Evolutionary conservation across 2,113 vertebrate species (phyloP).

Genomic region (Candoia aspera): DNA sequence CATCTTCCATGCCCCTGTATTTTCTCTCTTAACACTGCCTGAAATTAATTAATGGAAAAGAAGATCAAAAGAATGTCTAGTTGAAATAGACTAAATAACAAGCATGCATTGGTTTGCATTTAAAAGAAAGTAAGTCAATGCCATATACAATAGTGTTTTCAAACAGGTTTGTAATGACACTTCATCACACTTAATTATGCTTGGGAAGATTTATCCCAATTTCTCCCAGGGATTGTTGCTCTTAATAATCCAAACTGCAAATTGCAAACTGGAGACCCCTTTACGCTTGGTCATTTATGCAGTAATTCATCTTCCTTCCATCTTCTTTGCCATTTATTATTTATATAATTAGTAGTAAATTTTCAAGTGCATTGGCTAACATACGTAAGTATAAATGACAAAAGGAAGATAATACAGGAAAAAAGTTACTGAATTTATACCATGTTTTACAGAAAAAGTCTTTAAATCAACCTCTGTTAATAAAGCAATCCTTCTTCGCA

Average conservation of each 20-base stretch:
- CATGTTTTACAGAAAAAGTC: neutral
- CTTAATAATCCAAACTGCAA: conserved; percentile 7
- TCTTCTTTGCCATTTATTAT: neutral
- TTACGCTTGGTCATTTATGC: neutral
- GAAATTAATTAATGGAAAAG: neutral
- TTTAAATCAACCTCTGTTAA: neutral
- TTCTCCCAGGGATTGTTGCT: neutral
- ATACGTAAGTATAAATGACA: neutral
- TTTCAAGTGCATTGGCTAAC: neutral
- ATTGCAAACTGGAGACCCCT: neutral
- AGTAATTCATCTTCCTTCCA: neutral
- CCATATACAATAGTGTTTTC: neutral
- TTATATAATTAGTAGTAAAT: neutral
- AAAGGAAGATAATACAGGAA: neutral
- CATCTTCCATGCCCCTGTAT: neutral
- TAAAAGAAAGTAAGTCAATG: neutral
- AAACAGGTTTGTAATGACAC: conserved; percentile 5
- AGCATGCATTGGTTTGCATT: neutral
- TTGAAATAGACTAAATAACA: conserved; percentile 1
- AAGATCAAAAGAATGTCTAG: neutral
- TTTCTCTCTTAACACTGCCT: neutral
- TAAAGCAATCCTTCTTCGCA: neutral
- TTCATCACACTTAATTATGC: neutral
- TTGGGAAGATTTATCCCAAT: conserved; percentile 8
- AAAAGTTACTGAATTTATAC: neutral